phyloP scores from a whole-genome alignment of 2,888 invertebrate genomes.

The Scrobipalpa atriplicella region DNA sequence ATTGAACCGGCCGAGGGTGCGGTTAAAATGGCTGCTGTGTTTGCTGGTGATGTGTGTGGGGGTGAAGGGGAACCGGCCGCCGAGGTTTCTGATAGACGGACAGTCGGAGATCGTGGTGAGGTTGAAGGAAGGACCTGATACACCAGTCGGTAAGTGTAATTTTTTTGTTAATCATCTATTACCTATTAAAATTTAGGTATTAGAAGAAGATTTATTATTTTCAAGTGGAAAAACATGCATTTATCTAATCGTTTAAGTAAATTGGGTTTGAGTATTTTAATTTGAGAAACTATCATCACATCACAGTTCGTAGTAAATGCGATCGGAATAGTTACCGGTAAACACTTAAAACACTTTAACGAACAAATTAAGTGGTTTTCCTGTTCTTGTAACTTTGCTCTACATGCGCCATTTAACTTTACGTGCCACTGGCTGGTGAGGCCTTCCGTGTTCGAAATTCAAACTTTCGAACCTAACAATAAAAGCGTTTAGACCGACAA shows the following conservation, averaged over 20 bases:
- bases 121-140: slow-evolving; percentile 93
- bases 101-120: slow-evolving; percentile 96
- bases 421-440: neutral
- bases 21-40: slow-evolving; percentile 63
- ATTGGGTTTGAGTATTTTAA: too few species aligned
- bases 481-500: slow-evolving; percentile 8
- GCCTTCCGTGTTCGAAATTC: neutral
- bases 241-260: too few species aligned
- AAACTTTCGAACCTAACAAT: neutral
- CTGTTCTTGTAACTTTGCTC: neutral
- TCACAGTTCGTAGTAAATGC: too few species aligned
- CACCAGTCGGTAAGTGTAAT: slow-evolving; percentile 88
- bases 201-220: too few species aligned
- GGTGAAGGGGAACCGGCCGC: slow-evolving; percentile 87
- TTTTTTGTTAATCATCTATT: neutral
- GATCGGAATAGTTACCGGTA: too few species aligned
- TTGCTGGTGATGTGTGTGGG: slow-evolving; percentile 50
- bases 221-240: too few species aligned
- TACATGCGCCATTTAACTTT: slow-evolving; percentile 8
- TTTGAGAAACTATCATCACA: too few species aligned
- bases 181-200: too few species aligned
- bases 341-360: too few species aligned
- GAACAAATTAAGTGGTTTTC: neutral
- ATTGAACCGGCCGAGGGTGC: slow-evolving; percentile 60
- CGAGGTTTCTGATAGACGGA: slow-evolving; percentile 93